Evolutionary conservation across 2,113 vertebrate genomes (phyloP), one percentile per base, ranked within the genome.

Genomic region (Seriola quinqueradiata): DNA sequence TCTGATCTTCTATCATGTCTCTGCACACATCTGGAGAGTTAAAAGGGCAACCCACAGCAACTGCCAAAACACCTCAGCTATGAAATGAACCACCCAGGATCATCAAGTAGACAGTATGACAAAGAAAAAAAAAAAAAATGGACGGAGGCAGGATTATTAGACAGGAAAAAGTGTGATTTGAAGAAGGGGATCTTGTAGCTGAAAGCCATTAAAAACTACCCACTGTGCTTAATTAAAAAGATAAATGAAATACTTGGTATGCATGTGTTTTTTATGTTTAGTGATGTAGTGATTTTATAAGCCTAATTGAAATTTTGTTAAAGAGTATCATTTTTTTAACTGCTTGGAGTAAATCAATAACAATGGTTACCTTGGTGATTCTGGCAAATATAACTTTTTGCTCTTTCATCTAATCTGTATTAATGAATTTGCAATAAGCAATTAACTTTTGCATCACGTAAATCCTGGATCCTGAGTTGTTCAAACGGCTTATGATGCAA

Each of bases 161-260:
- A 25, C 42, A 66, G 70, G 42, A 67, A 83, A 52, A 34, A 28
- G 34, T 68, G 17, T 34, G 25, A 75, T 80, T 79, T 71, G 38
- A 16, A 68, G 71, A 70, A 60, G 4, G 73, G 40, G 17, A 76
- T 38, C n/a, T 64, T 73, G 54, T 60, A 58, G 57, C 75, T 81
- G 48, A 52, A 66, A 11, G 16, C 23, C 67, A 89, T 87, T 77
- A 75, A 78, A 80, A 80, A 77, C 55, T 58, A 70, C 72, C 68
- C 58, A 84, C 58, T 82, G 64, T 73, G 68, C 66, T 83, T 85
- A 85, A 87, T 90, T 90, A 85, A 81, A 86, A 71, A 79, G 81
- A 90, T 84, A 76, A 84, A 87, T 86, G n/a, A 61, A 90, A 69
- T 66, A 65, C 38, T 77, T 84, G 50, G 8, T 50, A 70, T 80